A percentile compares a stretch with the other conserved stretches of the same genome.
These are phyloP conservation scores for Spondyliosoma cantharus DNA, from an alignment of 2,797 vertebrate species.

Conservation along the genomic window DNA sequence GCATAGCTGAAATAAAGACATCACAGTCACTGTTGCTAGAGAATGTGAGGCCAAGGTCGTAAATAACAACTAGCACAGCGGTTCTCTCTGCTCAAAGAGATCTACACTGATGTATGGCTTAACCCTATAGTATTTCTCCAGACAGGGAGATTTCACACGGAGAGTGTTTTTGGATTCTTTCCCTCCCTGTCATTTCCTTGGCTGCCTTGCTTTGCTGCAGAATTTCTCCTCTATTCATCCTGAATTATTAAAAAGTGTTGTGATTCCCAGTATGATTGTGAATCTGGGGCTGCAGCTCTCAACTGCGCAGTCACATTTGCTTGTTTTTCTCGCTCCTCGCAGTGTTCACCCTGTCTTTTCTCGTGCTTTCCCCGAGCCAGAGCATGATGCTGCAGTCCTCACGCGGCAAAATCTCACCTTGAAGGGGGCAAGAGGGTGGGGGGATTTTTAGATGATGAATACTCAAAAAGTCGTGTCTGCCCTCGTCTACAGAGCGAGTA, in stretches of 20 bases:
- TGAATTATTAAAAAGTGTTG: constrained; percentile 90
- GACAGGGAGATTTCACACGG: constrained; percentile 20
- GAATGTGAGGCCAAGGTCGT: constrained; percentile 35
- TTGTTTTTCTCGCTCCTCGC: constrained; percentile 74
- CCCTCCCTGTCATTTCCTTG: constrained; percentile 72
- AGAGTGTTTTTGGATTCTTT: constrained; percentile 57
- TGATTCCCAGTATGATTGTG: constrained; percentile 88
- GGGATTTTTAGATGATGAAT: constrained; percentile 70
- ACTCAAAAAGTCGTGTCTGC: constrained; percentile 65
- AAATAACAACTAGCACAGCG: constrained; percentile 45
- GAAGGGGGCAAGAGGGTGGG: constrained; percentile 39
- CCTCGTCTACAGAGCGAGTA: constrained; percentile 61
- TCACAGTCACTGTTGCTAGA: constrained; percentile 9
- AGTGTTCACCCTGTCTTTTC: constrained; percentile 48
- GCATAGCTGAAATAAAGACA: constrained; percentile 33
- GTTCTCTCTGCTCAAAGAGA: constrained; percentile 33
- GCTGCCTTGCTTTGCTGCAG: constrained; percentile 80
- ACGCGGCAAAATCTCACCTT: constrained; percentile 73
- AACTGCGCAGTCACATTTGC: constrained; percentile 77
- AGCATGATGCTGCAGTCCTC: constrained; percentile 66
- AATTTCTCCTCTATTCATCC: constrained; percentile 79
- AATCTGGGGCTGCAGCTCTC: constrained; percentile 84
- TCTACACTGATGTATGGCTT: constrained; percentile 25
- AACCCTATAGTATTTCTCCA: constrained; percentile 50
- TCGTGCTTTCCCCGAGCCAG: constrained; percentile 52